Evolutionary conservation across 2,797 vertebrate species (phyloP).

Genomic region (Harpagifer antarcticus): DNA sequence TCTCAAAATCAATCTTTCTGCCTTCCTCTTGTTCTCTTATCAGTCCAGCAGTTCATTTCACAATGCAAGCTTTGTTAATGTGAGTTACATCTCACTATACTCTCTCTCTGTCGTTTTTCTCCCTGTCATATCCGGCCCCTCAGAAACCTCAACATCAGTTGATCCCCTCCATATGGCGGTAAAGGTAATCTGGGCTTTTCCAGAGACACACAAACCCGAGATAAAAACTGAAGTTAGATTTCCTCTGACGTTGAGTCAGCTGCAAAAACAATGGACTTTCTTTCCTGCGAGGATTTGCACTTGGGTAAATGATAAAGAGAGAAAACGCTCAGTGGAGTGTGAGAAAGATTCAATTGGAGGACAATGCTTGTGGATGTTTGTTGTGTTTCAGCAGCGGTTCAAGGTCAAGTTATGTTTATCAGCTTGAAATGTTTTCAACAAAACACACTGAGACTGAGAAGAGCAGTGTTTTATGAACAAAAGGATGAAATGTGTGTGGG

Average conservation of each 20-base stretch:
- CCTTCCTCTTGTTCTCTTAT: conserved; percentile 16
- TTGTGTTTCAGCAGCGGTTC: conserved; percentile 30
- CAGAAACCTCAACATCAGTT: conserved; percentile 71
- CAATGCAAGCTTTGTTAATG: conserved; percentile 21
- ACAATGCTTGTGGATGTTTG: conserved; percentile 47
- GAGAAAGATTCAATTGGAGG: conserved; percentile 37
- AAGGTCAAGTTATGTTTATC: conserved; percentile 51
- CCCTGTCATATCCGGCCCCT: conserved; percentile 63
- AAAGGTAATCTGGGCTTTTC: conserved; percentile 69
- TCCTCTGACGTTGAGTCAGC: conserved; percentile 71
- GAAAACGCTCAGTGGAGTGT: conserved; percentile 7
- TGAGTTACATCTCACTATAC: conserved; percentile 23
- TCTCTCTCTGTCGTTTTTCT: conserved; percentile 43
- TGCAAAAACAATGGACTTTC: conserved; percentile 72
- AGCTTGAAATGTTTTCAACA: conserved; percentile 25
- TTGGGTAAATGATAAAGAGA: conserved; percentile 28
- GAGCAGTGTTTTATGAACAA: conserved; percentile 23
- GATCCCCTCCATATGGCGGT: conserved; percentile 67
- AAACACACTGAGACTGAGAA: conserved; percentile 20
- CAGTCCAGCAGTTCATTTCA: conserved; percentile 24
- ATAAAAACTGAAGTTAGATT: conserved; percentile 63
- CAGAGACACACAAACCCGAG: conserved; percentile 56
- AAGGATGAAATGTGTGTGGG: conserved; percentile 1
- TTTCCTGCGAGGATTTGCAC: conserved; percentile 63
- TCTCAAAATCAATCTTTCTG: conserved; percentile 31